These are phyloP conservation scores for Drosophila ogumai DNA, from an alignment of 1,140 invertebrate genomes.

Conservation along the genomic window DNA sequence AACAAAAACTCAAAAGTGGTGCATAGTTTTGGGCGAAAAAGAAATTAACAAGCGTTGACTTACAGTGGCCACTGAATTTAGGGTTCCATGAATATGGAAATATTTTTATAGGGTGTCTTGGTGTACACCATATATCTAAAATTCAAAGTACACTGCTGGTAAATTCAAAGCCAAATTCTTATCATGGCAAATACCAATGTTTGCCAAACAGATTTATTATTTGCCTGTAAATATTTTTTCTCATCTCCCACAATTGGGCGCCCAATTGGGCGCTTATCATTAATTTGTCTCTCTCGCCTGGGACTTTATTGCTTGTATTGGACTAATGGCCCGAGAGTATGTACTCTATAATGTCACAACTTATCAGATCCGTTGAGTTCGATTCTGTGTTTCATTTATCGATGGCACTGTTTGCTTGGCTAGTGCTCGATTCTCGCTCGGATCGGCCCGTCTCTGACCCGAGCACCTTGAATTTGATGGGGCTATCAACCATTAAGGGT, in stretches of 20 bases:
- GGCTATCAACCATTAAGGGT: slow-evolving; percentile 43
- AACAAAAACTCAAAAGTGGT: background rate
- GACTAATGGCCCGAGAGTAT: slow-evolving; percentile 12
- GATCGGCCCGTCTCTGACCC: slow-evolving; percentile 17
- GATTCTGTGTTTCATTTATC: slow-evolving; percentile 23
- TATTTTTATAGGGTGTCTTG: no score
- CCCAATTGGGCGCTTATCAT: slow-evolving; percentile 25
- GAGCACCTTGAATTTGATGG: slow-evolving; percentile 38
- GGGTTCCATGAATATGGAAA: background rate
- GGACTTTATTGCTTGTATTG: slow-evolving; percentile 10
- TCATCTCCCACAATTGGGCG: slow-evolving; percentile 1
- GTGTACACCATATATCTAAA: background rate
- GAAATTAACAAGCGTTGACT: no score
- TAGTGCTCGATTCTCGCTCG: slow-evolving; percentile 4
- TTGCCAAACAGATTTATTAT: slow-evolving; percentile 47
- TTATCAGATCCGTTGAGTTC: slow-evolving; percentile 38
- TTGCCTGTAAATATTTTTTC: slow-evolving; percentile 25
- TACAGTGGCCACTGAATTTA: no score
- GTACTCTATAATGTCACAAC: slow-evolving; percentile 13
- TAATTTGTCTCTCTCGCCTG: slow-evolving; percentile 9
- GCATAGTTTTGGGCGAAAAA: slow-evolving; percentile 6
- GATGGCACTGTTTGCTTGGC: background rate
- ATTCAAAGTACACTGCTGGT: background rate
- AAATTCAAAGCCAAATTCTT: slow-evolving; percentile 6
- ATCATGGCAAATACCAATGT: slow-evolving; percentile 18